Evolutionary conservation across 92 coral and sea anemone genomes (phyloP).

Genomic region (Epizoanthus fatuus): DNA sequence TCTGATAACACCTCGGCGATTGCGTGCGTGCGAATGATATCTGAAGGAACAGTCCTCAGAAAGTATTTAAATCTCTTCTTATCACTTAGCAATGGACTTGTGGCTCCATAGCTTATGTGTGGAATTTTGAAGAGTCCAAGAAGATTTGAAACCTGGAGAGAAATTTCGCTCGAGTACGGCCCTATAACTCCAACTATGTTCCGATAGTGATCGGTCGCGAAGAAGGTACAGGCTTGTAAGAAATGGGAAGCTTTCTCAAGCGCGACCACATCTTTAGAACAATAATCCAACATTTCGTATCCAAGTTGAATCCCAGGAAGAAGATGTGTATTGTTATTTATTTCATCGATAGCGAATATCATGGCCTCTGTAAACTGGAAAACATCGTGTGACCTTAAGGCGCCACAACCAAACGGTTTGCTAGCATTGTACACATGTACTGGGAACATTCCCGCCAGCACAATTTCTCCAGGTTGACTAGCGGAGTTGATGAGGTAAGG

Average conservation of each 20-base stretch:
- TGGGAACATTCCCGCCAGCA: slow-evolving; percentile 58
- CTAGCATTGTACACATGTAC: slow-evolving; percentile 46
- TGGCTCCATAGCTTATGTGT: slow-evolving; percentile 77
- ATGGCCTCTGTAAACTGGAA: slow-evolving; percentile 60
- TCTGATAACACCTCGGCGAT: slow-evolving; percentile 45
- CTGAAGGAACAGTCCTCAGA: slow-evolving; percentile 75
- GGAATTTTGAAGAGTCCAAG: slow-evolving; percentile 74
- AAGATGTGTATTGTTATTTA: slow-evolving; percentile 32
- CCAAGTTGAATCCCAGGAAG: slow-evolving; percentile 57
- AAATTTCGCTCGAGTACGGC: slow-evolving; percentile 65
- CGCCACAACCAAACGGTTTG: slow-evolving; percentile 26
- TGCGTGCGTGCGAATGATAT: slow-evolving; percentile 59
- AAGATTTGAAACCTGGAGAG: slow-evolving; percentile 74
- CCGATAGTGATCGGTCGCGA: not conserved
- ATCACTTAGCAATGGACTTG: slow-evolving; percentile 74
- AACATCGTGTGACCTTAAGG: slow-evolving; percentile 36
- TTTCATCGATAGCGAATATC: slow-evolving; percentile 53
- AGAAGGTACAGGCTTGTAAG: slow-evolving; percentile 13
- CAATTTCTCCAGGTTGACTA: slow-evolving; percentile 47
- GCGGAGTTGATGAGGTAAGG: too few species aligned
- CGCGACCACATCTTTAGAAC: slow-evolving; percentile 61
- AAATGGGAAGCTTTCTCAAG: slow-evolving; percentile 48
- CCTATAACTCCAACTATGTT: slow-evolving; percentile 70
- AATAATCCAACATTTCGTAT: slow-evolving; percentile 56
- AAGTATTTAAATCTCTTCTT: slow-evolving; percentile 68